Base-by-base conservation (phyloP, 2,797 vertebrate species). In the Acrossocheilus wenchowensis region DNA sequence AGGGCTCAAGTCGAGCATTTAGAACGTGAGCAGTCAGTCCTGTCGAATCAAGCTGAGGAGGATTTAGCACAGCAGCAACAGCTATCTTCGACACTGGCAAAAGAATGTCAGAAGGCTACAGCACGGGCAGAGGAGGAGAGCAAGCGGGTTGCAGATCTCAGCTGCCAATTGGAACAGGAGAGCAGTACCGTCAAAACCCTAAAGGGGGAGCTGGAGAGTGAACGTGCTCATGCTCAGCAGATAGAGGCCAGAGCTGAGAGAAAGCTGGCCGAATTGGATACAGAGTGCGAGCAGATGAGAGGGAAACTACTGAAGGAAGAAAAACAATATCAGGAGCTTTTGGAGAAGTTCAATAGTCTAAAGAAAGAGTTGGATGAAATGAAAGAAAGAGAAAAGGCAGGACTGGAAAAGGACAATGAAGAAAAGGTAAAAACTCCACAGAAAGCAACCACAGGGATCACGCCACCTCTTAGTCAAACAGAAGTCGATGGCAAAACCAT, bases 31-130 rank as follows among this genome's bases (percentile, higher is more conserved):
- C 97, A 96, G 86, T 96, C 95, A 72, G 95, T 95, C 87, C 94
- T 97, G 21, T 96, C 96, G 0, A 95, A 92, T 84, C 96, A 97
- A 93, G 88, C 96, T 89, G 97, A 98, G 88, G 97, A 99, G 90
- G 97, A 97, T 0, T 95, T 97, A 69, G 93, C 96, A 34, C 96
- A 97, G 79, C 97, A 99, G 93, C 97, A 98, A 90, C 96, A 98
- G 79, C 94, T 99, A 10, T 97, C 97, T 0, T 97, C 97, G 11
- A 93, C 95, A 90, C 95, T 99, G 82, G 95, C 96, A 3, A 93
- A 96, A 60, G 97, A 99, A 93, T 97, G 98, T 91, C 98, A 98
- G 93, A 97, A 95, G 72, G 97, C 97, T 91, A 97, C 93, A 85
- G 95, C 94, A 89, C 97, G 96, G 92, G 97, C 97, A 1, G 93